Evolutionary conservation across 2,797 vertebrate species (phyloP).

Genomic region (Nasua narica): DNA sequence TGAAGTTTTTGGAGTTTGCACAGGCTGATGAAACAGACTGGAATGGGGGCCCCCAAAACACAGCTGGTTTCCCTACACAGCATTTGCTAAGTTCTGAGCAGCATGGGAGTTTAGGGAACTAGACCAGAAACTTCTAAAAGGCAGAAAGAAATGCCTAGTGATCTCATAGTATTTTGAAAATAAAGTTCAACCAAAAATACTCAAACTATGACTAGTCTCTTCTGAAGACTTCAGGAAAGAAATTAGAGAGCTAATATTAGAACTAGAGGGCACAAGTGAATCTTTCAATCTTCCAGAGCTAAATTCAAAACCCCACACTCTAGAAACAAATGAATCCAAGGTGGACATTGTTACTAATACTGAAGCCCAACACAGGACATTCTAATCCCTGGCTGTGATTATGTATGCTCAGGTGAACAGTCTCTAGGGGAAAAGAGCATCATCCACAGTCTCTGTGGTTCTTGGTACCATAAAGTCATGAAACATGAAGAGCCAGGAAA

Average conservation of each 20-base stretch:
- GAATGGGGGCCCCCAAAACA: background rate
- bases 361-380: background rate
- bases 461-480: background rate
- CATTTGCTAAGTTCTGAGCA: background rate
- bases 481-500: background rate
- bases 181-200: background rate
- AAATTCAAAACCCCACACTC: background rate
- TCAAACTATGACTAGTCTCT: background rate
- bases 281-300: background rate
- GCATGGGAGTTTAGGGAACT: background rate
- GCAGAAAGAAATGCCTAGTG: background rate
- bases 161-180: background rate
- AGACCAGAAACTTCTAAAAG: background rate
- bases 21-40: background rate
- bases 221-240: background rate
- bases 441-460: background rate
- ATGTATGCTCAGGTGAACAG: background rate
- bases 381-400: background rate
- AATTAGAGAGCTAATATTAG: background rate
- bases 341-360: background rate
- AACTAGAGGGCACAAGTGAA: background rate
- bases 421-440: background rate
- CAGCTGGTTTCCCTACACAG: background rate
- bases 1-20: background rate
- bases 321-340: background rate